Percentiles rank a stretch among this genome's conserved stretches.
Evolutionary conservation across 2,113 vertebrate species (phyloP).

Genomic region (Macrotis lagotis): DNA sequence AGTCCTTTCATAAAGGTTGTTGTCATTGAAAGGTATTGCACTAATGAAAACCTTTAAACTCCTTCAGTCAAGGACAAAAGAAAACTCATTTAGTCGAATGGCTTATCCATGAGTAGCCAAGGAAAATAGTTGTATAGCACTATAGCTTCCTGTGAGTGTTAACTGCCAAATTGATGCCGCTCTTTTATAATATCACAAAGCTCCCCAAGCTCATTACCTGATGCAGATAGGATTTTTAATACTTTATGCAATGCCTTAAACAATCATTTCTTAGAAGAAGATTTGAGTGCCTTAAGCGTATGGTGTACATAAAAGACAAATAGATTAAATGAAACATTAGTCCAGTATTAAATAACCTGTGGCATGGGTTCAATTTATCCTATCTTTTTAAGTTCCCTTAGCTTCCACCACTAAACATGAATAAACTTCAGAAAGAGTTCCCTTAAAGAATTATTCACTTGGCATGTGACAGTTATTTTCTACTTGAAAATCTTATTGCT

Average conservation of each 20-base stretch:
- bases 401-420: conserved; percentile 10
- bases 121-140: not conserved
- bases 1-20: conserved; percentile 3
- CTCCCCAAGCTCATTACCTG: not conserved
- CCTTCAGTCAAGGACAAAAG: conserved; percentile 24
- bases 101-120: conserved; percentile 14
- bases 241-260: not conserved
- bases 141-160: not conserved
- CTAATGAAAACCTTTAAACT: conserved; percentile 21
- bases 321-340: not conserved
- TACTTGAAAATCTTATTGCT: not conserved
- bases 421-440: not conserved
- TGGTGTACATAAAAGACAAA: conserved; percentile 1
- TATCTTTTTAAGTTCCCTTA: not conserved
- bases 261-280: not conserved
- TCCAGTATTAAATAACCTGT: not conserved
- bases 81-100: conserved; percentile 33
- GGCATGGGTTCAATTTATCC: not conserved
- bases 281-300: not conserved
- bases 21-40: conserved; percentile 24
- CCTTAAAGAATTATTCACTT: not conserved
- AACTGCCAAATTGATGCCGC: not conserved
- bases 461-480: not conserved
- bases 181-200: not conserved
- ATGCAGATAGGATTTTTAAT: conserved; percentile 7